phyloP scores from a whole-genome alignment of 2,113 vertebrate species.

The Progne subis region DNA sequence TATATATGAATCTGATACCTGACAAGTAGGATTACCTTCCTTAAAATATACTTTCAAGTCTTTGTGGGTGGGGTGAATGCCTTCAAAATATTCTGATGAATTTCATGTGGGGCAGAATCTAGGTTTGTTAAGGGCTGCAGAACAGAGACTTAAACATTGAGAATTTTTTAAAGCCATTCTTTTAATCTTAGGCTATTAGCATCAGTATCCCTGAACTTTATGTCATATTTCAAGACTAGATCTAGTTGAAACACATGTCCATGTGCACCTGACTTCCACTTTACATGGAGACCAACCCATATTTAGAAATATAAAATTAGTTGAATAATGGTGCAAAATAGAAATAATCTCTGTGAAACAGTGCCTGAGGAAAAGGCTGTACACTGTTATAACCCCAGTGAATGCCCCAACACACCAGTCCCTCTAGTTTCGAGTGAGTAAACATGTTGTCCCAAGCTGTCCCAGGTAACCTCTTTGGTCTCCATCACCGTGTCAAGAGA shows the following conservation, averaged over 20 bases:
- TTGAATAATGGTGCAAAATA: not conserved
- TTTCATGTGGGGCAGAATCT: not conserved
- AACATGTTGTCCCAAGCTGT: not conserved
- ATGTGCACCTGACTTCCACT: not conserved
- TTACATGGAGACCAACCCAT: not conserved
- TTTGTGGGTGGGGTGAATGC: not conserved
- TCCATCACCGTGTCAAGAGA: not conserved
- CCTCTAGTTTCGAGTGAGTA: not conserved
- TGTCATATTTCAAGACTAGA: fast-evolving
- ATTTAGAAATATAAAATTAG: not conserved
- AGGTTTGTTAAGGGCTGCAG: not conserved
- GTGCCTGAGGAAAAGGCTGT: not conserved
- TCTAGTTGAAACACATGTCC: not conserved
- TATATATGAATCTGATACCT: not conserved
- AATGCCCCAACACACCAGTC: fast-evolving
- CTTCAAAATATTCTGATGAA: not conserved
- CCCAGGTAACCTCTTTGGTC: not conserved
- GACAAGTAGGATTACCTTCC: not conserved
- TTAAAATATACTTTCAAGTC: not conserved
- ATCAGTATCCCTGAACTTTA: not conserved
- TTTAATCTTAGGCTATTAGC: not conserved
- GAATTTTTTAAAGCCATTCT: not conserved
- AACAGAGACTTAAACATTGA: not conserved
- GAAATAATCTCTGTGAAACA: not conserved
- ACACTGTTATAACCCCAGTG: not conserved